These are phyloP conservation scores for Coronaproctus castanopsis DNA, from an alignment of 2,888 invertebrate genomes.

Conservation along the genomic window DNA sequence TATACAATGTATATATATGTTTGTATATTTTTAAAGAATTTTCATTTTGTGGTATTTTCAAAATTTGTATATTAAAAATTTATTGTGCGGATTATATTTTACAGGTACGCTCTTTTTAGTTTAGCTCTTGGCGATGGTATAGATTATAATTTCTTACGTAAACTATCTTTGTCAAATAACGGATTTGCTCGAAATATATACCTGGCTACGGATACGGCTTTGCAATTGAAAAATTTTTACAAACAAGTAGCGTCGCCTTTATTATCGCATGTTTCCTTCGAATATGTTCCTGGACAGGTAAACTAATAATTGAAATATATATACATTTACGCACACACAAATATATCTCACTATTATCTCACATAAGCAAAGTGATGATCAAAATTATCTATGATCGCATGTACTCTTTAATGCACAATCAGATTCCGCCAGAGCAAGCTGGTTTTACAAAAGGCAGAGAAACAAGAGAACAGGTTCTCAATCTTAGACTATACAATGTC, in stretches of 20 bases:
- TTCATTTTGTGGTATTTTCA: not conserved
- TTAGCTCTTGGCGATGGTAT: constrained; percentile 51
- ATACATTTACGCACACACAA: too few relatives aligned
- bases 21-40: too few relatives aligned
- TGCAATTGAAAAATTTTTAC: constrained; percentile 46
- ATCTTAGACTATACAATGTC: too few relatives aligned
- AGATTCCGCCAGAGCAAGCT: too few relatives aligned
- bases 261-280: constrained; percentile 40
- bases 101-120: constrained; percentile 28
- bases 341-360: not conserved
- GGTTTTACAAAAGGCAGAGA: too few relatives aligned
- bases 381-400: too few relatives aligned
- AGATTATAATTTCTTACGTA: constrained; percentile 42
- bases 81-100: not conserved
- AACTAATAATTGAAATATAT: not conserved
- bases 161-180: constrained; percentile 40
- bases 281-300: constrained; percentile 37
- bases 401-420: too few relatives aligned
- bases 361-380: too few relatives aligned
- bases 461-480: too few relatives aligned
- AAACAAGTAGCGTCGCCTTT: constrained; percentile 46
- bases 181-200: constrained; percentile 51
- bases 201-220: constrained; percentile 44
- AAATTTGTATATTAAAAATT: not conserved
- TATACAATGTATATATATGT: too few relatives aligned